Conservation (phyloP, 2,888 invertebrate species). For the Drosophila melanocephala region DNA sequence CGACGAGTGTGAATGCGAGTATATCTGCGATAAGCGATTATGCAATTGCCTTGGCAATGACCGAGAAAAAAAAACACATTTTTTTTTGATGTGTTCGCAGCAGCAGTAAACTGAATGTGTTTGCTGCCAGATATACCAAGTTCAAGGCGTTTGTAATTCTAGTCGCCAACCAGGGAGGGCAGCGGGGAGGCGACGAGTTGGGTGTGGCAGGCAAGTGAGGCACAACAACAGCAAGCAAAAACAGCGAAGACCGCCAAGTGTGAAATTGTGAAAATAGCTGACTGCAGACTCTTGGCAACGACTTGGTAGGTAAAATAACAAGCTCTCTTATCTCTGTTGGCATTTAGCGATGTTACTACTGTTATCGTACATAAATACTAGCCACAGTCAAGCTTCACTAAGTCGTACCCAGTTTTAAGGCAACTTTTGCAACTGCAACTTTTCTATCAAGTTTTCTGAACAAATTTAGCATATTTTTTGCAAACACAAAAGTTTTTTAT, state of each 20-base stretch:
- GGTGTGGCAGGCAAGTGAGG: slow-evolving; percentile 9
- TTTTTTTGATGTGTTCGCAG: not conserved
- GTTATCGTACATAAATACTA: slow-evolving; percentile 40
- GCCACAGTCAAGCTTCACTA: not conserved
- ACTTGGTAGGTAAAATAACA: slow-evolving; percentile 2
- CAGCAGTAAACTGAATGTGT: not conserved
- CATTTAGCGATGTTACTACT: slow-evolving; percentile 25
- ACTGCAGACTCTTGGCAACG: slow-evolving; percentile 35
- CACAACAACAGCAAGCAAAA: slow-evolving; percentile 1
- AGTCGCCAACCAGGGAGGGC: slow-evolving; percentile 22
- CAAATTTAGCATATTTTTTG: not conserved
- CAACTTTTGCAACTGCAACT: not conserved
- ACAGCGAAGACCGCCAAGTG: slow-evolving; percentile 47
- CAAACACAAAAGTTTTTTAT: not conserved
- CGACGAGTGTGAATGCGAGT: not conserved
- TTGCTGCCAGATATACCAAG: slow-evolving; percentile 35
- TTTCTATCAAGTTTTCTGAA: not conserved
- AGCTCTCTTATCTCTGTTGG: slow-evolving; percentile 8
- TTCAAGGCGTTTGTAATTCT: slow-evolving; percentile 49
- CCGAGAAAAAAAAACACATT: slow-evolving; percentile 51
- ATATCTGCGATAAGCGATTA: slow-evolving; percentile 45
- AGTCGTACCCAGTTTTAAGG: not conserved
- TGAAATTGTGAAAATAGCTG: slow-evolving; percentile 22
- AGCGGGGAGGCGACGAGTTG: not conserved
- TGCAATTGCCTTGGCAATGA: slow-evolving; percentile 70